Conservation (phyloP, 2,113 vertebrate genomes). For the Eurystomus gularis region DNA sequence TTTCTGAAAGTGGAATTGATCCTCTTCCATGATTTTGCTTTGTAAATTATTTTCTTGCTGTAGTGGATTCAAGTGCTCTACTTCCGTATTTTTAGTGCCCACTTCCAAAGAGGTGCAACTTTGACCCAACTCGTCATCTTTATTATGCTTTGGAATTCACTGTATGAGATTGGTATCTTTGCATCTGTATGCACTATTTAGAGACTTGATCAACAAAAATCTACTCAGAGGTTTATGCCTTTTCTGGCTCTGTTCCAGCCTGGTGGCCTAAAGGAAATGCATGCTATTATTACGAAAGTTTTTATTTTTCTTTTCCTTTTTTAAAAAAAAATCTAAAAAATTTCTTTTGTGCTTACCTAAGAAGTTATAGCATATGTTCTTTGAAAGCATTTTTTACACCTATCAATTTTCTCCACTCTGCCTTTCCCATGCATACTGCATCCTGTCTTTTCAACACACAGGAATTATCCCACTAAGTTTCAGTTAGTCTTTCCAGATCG, state of each 20-base stretch:
- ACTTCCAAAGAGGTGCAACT: not conserved
- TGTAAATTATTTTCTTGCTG: not conserved
- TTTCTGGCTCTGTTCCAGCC: not conserved
- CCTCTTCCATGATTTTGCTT: not conserved
- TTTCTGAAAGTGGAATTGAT: not conserved
- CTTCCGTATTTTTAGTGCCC: not conserved
- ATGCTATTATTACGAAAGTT: not conserved
- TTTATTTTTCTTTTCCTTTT: not conserved
- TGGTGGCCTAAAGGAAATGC: not conserved
- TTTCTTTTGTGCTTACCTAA: not conserved
- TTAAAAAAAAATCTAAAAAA: not conserved
- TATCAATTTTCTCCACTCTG: not conserved
- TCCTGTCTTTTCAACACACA: slow-evolving; percentile 40
- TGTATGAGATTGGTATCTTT: not conserved
- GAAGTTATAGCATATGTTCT: not conserved
- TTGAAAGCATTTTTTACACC: not conserved
- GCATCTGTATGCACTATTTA: not conserved
- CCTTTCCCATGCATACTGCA: slow-evolving; percentile 13
- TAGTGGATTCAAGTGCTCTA: not conserved
- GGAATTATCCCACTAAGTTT: slow-evolving; percentile 45
- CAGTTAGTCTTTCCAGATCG: slow-evolving; percentile 41
- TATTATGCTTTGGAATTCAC: not conserved
- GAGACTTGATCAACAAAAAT: not conserved
- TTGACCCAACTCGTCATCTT: not conserved
- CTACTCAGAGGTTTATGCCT: not conserved